A percentile compares a stretch with the other conserved stretches of the same genome.
phyloP scores from a whole-genome alignment of 2,888 invertebrate genomes.

The Dione vanillae region DNA sequence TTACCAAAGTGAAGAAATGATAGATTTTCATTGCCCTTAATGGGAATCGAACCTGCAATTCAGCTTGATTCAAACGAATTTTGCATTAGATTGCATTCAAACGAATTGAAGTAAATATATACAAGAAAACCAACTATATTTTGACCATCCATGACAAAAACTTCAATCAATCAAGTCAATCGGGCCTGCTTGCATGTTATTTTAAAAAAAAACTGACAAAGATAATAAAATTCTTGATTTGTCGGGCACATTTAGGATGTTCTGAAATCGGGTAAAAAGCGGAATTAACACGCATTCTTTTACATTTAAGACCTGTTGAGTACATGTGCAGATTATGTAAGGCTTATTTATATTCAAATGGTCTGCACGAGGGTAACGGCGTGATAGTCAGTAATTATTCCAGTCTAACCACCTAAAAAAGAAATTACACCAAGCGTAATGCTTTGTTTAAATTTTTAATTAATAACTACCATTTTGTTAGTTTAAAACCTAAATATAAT shows the following conservation, averaged over 20 bases:
- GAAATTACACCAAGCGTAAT: conserved; percentile 4
- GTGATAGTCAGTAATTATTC: conserved; percentile 22
- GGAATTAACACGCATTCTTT: conserved; percentile 29
- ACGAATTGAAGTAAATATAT: no score
- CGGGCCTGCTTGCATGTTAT: neutral
- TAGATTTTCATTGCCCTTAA: neutral
- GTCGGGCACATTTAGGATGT: conserved; percentile 29
- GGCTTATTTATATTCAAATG: conserved; percentile 29
- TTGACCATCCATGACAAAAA: neutral
- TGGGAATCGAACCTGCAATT: neutral
- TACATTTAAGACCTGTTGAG: conserved; percentile 30
- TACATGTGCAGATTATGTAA: conserved; percentile 31
- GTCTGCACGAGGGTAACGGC: conserved; percentile 20
- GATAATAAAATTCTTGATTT: conserved; percentile 19
- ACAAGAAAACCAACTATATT: no score
- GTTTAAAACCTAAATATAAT: neutral
- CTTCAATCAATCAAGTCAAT: neutral
- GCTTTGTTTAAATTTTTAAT: neutral
- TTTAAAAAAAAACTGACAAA: conserved; percentile 3
- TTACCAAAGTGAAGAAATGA: neutral
- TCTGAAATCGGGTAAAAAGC: conserved; percentile 29
- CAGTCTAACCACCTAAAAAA: conserved; percentile 6
- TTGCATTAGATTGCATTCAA: no score
- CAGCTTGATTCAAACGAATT: no score
- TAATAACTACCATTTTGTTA: neutral